Evolutionary conservation across 1,140 invertebrate species (phyloP).

Genomic region (Microplitis mediator): DNA sequence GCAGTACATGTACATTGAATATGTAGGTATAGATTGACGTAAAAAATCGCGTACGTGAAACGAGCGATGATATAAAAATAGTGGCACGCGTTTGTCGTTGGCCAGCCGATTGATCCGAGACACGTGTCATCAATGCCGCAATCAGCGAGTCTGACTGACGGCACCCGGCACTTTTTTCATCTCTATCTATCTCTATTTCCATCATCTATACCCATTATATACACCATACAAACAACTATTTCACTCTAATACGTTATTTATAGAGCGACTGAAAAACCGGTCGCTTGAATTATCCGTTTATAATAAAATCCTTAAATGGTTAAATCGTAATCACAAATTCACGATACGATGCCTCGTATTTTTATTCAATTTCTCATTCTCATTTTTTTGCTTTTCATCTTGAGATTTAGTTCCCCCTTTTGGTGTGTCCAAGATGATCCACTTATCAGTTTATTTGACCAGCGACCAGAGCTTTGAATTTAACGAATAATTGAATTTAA

Average conservation of each 20-base stretch:
- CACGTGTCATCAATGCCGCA: slow-evolving; percentile 61
- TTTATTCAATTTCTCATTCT: no score
- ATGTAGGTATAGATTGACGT: no score
- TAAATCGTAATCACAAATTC: no score
- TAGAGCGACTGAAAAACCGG: slow-evolving; percentile 51
- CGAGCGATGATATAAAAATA: slow-evolving; percentile 59
- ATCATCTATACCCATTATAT: slow-evolving; percentile 4
- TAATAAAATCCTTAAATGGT: neutral
- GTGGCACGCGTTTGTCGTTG: slow-evolving; percentile 51
- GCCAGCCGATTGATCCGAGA: slow-evolving; percentile 54
- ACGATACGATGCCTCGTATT: no score
- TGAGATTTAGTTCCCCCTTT: no score
- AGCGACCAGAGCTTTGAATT: no score
- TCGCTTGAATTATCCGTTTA: slow-evolving; percentile 34
- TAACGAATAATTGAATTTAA: no score
- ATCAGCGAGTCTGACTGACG: slow-evolving; percentile 57
- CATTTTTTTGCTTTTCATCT: neutral
- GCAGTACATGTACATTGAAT: no score
- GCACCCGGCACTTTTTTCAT: slow-evolving; percentile 32
- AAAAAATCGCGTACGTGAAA: no score
- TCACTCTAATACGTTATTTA: slow-evolving; percentile 57
- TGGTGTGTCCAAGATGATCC: no score
- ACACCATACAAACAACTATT: neutral
- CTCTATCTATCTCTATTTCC: neutral
- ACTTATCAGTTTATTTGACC: no score